These are phyloP conservation scores for Alligator sinensis DNA, from an alignment of 2,113 vertebrate species.

Conservation along the genomic window DNA sequence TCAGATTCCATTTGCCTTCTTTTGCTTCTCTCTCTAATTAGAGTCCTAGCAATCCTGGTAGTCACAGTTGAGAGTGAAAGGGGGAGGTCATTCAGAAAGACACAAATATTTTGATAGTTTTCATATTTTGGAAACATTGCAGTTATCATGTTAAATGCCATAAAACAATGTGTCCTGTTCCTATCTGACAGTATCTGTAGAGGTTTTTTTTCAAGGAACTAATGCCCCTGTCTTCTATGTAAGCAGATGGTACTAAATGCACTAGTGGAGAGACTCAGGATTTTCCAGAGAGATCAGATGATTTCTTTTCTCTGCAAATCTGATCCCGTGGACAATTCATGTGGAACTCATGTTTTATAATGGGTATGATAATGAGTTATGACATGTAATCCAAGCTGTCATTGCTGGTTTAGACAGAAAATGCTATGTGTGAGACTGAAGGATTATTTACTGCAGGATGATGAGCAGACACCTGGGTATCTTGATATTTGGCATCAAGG, in stretches of 20 bases:
- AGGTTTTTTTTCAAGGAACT: not conserved
- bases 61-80: not conserved
- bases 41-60: not conserved
- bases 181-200: not conserved
- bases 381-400: not conserved
- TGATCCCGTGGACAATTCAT: not conserved
- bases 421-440: no score
- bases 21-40: not conserved
- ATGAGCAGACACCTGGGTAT: not conserved
- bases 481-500: not conserved
- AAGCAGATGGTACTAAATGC: fast-evolving
- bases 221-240: fast-evolving
- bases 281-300: fast-evolving
- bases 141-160: fast-evolving
- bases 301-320: not conserved
- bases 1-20: fast-evolving
- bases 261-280: fast-evolving
- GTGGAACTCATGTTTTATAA: not conserved
- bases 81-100: not conserved
- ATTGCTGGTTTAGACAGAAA: not conserved
- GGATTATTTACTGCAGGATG: not conserved
- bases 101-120: not conserved
- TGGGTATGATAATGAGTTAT: not conserved
- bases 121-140: not conserved
- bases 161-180: not conserved